Percentiles rank a stretch among this genome's conserved stretches.
Conservation (phyloP, 2,113 vertebrate species). For the Blennius ocellaris region DNA sequence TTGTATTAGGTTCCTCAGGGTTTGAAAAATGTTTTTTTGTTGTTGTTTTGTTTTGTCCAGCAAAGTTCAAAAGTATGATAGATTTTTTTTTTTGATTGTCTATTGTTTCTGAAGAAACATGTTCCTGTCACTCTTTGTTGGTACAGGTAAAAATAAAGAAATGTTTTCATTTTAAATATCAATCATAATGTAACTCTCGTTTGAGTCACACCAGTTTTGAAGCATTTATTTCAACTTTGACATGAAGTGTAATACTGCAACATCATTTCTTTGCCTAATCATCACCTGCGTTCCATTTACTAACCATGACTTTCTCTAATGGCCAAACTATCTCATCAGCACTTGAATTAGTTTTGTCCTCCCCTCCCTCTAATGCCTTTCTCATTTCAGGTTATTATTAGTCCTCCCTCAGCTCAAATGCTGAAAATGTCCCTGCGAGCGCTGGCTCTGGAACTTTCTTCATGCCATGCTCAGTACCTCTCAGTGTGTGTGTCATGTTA, state of each 20-base stretch:
- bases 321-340: slow-evolving; percentile 3
- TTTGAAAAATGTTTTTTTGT: background rate
- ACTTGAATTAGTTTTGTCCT: background rate
- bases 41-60: background rate
- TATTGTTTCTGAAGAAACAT: background rate
- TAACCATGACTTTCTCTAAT: background rate
- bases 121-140: slow-evolving; percentile 6
- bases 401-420: background rate
- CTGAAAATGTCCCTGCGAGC: slow-evolving; percentile 5
- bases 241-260: background rate
- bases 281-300: background rate
- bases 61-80: background rate
- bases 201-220: background rate
- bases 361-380: background rate
- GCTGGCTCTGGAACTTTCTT: background rate
- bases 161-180: slow-evolving; percentile 6
- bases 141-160: slow-evolving; percentile 21
- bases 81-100: background rate
- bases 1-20: background rate
- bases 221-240: background rate
- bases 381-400: slow-evolving; percentile 1
- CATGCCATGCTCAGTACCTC: background rate
- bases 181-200: background rate
- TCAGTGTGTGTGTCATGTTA: background rate
- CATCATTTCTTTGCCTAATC: background rate